phyloP scores from a whole-genome alignment of 92 coral and sea anemone species.

The Desmophyllum pertusum region DNA sequence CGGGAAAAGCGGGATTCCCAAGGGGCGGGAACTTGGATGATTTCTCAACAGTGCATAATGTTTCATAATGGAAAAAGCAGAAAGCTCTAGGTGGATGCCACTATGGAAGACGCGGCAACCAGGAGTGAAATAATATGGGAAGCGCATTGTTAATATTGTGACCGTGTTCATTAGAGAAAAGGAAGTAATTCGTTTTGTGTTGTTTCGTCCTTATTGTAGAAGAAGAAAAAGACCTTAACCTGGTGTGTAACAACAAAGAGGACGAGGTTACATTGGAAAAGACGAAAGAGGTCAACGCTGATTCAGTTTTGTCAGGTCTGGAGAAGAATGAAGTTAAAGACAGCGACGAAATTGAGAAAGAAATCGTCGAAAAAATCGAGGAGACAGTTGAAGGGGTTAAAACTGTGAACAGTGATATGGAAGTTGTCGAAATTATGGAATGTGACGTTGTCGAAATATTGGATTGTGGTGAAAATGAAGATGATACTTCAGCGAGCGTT shows the following conservation, averaged over 20 bases:
- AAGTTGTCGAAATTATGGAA: neutral
- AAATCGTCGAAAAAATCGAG: neutral
- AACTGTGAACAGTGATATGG: neutral
- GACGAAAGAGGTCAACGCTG: neutral
- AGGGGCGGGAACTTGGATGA: too few relatives aligned
- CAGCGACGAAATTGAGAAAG: neutral
- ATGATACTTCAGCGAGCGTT: neutral
- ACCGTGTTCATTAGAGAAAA: neutral
- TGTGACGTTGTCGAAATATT: neutral
- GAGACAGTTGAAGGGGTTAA: neutral
- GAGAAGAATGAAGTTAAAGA: constrained; percentile 6
- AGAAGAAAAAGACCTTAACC: constrained; percentile 17
- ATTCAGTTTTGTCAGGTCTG: neutral
- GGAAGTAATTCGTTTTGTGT: neutral
- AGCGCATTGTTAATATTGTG: too few relatives aligned
- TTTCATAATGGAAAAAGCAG: too few relatives aligned
- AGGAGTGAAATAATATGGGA: too few relatives aligned
- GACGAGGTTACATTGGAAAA: neutral
- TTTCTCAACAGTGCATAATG: too few relatives aligned
- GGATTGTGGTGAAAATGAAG: neutral
- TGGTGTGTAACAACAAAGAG: neutral
- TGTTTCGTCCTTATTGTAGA: neutral
- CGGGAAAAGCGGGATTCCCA: too few relatives aligned
- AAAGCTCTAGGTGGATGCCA: too few relatives aligned
- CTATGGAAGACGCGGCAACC: too few relatives aligned